Percentiles rank a stretch among this genome's conserved stretches.
phyloP scores from a whole-genome alignment of 2,888 invertebrate genomes.

The Acleris cristana region DNA sequence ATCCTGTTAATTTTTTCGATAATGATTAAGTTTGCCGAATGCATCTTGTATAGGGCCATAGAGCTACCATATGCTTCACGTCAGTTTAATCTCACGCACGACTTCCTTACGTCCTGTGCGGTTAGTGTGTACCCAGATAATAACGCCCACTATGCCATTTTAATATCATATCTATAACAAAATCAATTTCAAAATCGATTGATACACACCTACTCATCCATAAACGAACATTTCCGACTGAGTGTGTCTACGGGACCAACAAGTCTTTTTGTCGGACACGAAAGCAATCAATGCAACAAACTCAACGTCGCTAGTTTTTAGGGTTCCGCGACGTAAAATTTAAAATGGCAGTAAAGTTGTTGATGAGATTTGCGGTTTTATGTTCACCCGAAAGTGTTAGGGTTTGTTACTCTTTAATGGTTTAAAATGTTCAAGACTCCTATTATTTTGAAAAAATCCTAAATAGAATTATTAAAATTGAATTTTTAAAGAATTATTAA shows the following conservation, averaged over 20 bases:
- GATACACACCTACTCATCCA: constrained; percentile 32
- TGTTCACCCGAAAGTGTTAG: background rate
- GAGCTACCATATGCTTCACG: background rate
- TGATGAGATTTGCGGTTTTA: background rate
- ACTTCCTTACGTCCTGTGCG: background rate
- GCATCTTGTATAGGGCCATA: background rate
- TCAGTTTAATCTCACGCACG: too few species aligned
- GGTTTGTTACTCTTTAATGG: background rate
- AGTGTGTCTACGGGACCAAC: constrained; percentile 44
- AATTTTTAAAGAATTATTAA: too few species aligned
- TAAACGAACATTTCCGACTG: constrained; percentile 46
- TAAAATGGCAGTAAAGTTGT: background rate
- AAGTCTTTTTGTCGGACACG: constrained; percentile 52
- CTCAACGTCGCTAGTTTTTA: constrained; percentile 21
- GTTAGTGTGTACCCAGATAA: constrained; percentile 6
- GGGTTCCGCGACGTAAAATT: constrained; percentile 5
- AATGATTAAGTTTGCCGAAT: too few species aligned
- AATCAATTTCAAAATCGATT: constrained; percentile 25
- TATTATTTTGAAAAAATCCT: too few species aligned
- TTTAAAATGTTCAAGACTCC: too few species aligned
- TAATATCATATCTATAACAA: constrained; percentile 30
- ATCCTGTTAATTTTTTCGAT: too few species aligned
- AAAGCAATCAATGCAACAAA: constrained; percentile 48
- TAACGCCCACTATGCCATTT: constrained; percentile 22
- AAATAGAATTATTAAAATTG: too few species aligned